A percentile compares a stretch with the other conserved stretches of the same genome.
Evolutionary conservation across 2,113 vertebrate genomes (phyloP).

Genomic region (Mastomys natalensis): DNA sequence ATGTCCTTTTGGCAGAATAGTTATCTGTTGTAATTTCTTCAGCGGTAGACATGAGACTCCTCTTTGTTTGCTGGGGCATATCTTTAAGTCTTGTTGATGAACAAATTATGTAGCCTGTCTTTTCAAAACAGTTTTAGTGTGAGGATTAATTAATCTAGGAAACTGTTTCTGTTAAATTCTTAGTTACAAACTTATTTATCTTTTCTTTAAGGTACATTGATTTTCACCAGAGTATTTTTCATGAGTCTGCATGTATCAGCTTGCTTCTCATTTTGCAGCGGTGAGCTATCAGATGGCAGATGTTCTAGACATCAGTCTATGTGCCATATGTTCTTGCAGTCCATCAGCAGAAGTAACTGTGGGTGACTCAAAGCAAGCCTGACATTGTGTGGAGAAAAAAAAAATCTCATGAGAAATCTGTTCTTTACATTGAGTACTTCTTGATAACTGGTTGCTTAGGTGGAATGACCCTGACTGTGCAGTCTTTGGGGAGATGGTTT

Average conservation of each 20-base stretch:
- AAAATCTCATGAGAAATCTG: conserved; percentile 29
- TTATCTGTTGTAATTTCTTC: neutral
- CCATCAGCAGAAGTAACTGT: conserved; percentile 51
- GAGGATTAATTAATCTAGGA: neutral
- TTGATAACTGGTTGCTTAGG: neutral
- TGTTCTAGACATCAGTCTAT: neutral
- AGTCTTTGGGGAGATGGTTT: conserved; percentile 15
- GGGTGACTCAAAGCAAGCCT: neutral
- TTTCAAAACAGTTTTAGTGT: conserved; percentile 37
- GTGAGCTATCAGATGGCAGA: conserved; percentile 48
- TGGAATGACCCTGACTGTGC: neutral
- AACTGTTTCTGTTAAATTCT: neutral
- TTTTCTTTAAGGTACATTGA: neutral
- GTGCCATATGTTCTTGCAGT: conserved; percentile 18
- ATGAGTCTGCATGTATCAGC: conserved; percentile 1
- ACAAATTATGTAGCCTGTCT: neutral
- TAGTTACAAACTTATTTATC: neutral
- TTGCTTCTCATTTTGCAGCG: conserved; percentile 58
- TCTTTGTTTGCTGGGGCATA: neutral
- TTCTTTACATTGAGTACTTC: conserved; percentile 49
- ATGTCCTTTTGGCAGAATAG: neutral
- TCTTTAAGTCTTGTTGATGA: rapidly evolving
- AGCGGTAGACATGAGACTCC: neutral
- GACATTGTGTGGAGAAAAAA: neutral
- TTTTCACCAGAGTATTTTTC: conserved; percentile 37